A percentile compares a stretch with the other conserved stretches of the same genome.
phyloP scores from a whole-genome alignment of 2,888 invertebrate genomes.

The Aspidapion aeneum region DNA sequence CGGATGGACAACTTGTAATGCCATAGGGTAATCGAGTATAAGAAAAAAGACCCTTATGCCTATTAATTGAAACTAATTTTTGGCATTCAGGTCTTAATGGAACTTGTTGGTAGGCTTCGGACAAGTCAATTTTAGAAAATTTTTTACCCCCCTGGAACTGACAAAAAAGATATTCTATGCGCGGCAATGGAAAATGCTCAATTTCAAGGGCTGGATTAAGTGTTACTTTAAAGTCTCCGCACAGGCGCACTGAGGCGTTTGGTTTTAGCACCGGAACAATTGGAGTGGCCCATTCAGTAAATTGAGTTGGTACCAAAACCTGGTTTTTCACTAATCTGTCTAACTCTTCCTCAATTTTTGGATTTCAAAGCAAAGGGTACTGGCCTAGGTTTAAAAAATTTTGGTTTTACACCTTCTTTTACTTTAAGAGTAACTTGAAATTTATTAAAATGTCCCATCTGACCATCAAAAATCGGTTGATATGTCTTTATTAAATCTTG shows the following conservation, averaged over 20 bases:
- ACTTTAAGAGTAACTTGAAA: conserved; percentile 7
- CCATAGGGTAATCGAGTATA: too few species aligned
- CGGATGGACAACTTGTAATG: too few species aligned
- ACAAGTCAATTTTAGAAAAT: conserved; percentile 16
- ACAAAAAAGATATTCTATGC: too few species aligned
- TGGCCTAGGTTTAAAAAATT: conserved; percentile 21
- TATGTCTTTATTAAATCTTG: conserved; percentile 6
- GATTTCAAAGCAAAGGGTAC: conserved; percentile 22
- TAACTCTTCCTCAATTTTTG: conserved; percentile 20
- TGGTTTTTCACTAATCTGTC: too few species aligned
- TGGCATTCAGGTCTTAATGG: background rate
- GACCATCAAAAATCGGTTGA: conserved; percentile 17
- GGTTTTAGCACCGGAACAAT: conserved; percentile 35
- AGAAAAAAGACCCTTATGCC: conserved; percentile 10
- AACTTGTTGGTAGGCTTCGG: conserved; percentile 15
- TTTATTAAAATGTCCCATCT: conserved; percentile 8
- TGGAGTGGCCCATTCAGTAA: conserved; percentile 37
- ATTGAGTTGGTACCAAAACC: conserved; percentile 23
- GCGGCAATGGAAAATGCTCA: too few species aligned
- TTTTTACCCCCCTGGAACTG: conserved; percentile 4
- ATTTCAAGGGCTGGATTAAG: too few species aligned
- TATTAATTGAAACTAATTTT: too few species aligned
- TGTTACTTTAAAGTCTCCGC: conserved; percentile 36
- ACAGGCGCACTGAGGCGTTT: conserved; percentile 31
- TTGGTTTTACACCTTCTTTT: too few species aligned